phyloP scores from a whole-genome alignment of 2,888 invertebrate species.

The Acleris cristana region DNA sequence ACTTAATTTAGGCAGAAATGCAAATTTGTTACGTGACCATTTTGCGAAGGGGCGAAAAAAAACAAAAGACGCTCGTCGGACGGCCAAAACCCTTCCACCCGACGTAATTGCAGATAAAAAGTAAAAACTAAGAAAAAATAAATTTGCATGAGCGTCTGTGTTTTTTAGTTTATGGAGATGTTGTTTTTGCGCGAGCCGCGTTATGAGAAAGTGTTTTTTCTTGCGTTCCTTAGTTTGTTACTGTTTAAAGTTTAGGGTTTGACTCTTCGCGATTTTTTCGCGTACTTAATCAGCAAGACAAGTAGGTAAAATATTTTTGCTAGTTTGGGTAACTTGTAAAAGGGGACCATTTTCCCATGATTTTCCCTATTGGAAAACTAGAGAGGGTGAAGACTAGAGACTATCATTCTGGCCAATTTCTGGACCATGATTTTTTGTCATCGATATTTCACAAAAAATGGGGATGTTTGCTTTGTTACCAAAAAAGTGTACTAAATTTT shows the following conservation, averaged over 20 bases:
- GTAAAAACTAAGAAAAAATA: slow-evolving; percentile 68
- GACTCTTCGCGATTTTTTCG: slow-evolving; percentile 9
- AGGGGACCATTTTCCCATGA: too few species aligned
- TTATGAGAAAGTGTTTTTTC: slow-evolving; percentile 79
- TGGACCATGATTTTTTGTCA: too few species aligned
- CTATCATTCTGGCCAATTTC: too few species aligned
- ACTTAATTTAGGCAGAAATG: slow-evolving; percentile 79
- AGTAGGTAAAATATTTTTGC: neutral
- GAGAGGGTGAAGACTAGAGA: too few species aligned
- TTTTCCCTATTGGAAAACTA: neutral
- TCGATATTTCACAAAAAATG: too few species aligned
- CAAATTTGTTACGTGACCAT: slow-evolving; percentile 81
- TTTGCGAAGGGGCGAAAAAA: slow-evolving; percentile 77
- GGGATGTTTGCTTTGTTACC: too few species aligned
- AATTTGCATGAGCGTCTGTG: slow-evolving; percentile 72
- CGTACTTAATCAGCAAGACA: too few species aligned
- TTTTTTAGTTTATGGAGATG: slow-evolving; percentile 65
- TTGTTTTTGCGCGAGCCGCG: slow-evolving; percentile 53
- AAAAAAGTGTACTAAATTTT: too few species aligned
- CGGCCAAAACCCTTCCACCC: slow-evolving; percentile 76
- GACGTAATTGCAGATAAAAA: slow-evolving; percentile 72
- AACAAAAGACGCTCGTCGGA: slow-evolving; percentile 63
- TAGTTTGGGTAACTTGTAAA: too few species aligned
- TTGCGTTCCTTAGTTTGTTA: slow-evolving; percentile 56
- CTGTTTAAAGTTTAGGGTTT: slow-evolving; percentile 39